Conservation (phyloP, 2,888 invertebrate genomes). For the Theodoxus fluviatilis region DNA sequence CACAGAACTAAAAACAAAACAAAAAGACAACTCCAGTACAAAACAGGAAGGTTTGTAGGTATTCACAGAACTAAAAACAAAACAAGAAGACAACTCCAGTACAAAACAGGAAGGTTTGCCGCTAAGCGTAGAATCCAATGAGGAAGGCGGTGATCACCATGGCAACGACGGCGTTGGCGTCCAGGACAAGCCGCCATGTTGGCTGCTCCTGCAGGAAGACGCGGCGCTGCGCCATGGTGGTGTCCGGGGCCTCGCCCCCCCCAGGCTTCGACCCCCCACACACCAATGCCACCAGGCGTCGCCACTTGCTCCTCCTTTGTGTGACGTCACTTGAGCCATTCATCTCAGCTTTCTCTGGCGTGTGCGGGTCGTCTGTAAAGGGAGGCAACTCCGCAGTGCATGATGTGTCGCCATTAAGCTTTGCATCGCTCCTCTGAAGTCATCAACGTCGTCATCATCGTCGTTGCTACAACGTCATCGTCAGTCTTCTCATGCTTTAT, state of each 20-base stretch:
- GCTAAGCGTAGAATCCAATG: conserved; percentile 49
- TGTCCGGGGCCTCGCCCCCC: conserved; percentile 25
- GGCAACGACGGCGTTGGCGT: conserved; percentile 47
- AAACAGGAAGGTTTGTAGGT: too few species aligned
- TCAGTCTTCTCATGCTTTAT: conserved; percentile 10
- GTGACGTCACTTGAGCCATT: too few species aligned
- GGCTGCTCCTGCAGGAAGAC: conserved; percentile 41
- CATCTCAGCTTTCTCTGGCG: too few species aligned
- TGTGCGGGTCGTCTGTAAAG: too few species aligned
- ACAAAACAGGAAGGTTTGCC: too few species aligned
- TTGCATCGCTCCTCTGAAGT: not conserved
- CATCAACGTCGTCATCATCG: conserved; percentile 9
- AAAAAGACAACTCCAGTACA: too few species aligned
- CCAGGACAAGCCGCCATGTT: conserved; percentile 42
- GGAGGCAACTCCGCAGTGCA: too few species aligned
- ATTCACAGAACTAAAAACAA: too few species aligned
- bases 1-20: too few species aligned
- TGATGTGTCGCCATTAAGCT: too few species aligned
- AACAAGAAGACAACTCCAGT: too few species aligned
- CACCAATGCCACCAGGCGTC: conserved; percentile 38
- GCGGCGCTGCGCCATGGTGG: conserved; percentile 37
- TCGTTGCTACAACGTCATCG: not conserved
- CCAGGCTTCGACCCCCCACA: conserved; percentile 37
- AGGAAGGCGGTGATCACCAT: conserved; percentile 46
- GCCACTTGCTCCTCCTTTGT: too few species aligned